These are phyloP conservation scores for Anagrus nilaparvatae DNA, from an alignment of 1,140 invertebrate species.

Conservation along the genomic window DNA sequence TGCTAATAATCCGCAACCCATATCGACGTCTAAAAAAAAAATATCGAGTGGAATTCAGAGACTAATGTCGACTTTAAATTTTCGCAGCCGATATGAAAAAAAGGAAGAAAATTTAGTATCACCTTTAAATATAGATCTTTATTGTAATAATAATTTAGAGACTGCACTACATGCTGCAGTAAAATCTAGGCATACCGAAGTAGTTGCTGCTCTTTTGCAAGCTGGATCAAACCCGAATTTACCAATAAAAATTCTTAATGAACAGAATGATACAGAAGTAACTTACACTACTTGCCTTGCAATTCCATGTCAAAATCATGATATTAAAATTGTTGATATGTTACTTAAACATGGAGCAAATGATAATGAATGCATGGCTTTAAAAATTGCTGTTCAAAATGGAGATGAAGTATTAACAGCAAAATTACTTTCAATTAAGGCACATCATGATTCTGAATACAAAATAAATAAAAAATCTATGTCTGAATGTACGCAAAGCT, in stretches of 20 bases:
- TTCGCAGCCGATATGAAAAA: slow-evolving; percentile 39
- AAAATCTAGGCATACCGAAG: slow-evolving; percentile 62
- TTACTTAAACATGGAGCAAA: slow-evolving; percentile 77
- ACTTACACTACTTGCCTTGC: slow-evolving; percentile 30
- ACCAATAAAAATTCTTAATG: slow-evolving; percentile 40
- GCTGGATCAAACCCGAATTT: slow-evolving; percentile 66
- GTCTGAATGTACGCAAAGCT: slow-evolving; percentile 52
- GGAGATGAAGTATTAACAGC: slow-evolving; percentile 64
- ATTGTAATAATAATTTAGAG: slow-evolving; percentile 63
- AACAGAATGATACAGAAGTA: slow-evolving; percentile 37
- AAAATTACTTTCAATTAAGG: slow-evolving; percentile 68
- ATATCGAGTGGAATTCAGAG: slow-evolving; percentile 81
- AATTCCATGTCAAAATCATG: slow-evolving; percentile 42
- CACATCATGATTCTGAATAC: slow-evolving; percentile 73
- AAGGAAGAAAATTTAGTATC: slow-evolving; percentile 50
- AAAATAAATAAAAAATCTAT: slow-evolving; percentile 80
- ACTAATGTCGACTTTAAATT: slow-evolving; percentile 73
- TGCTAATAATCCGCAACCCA: slow-evolving; percentile 16
- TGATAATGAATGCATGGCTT: slow-evolving; percentile 76
- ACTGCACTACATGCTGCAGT: slow-evolving; percentile 73
- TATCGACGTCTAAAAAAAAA: slow-evolving; percentile 53
- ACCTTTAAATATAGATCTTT: slow-evolving; percentile 63
- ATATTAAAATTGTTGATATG: slow-evolving; percentile 55
- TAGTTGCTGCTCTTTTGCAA: slow-evolving; percentile 61
- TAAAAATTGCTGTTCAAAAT: slow-evolving; percentile 58